phyloP scores from a whole-genome alignment of 2,888 invertebrate genomes.

The Automeris io region DNA sequence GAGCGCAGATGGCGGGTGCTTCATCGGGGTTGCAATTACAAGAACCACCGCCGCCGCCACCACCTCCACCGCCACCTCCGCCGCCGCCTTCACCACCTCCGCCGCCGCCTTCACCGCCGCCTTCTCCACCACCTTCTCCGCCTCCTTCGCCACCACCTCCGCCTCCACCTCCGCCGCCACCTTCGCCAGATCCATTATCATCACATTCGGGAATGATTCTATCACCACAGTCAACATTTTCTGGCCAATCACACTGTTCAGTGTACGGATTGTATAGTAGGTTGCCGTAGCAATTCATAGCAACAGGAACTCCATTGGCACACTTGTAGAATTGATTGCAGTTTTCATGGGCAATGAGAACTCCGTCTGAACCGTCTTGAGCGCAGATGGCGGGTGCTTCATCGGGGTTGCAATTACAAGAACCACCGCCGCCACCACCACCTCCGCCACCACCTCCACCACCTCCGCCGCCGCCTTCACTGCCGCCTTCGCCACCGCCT shows the following conservation, averaged over 20 bases:
- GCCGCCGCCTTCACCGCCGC: conserved; percentile 1
- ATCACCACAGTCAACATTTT: conserved; percentile 28
- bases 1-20: conserved; percentile 25
- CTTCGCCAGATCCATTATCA: conserved; percentile 6
- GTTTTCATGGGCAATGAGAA: conserved; percentile 25
- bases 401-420: conserved; percentile 19
- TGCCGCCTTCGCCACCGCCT: conserved; percentile 7
- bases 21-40: conserved; percentile 20
- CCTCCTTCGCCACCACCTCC: conserved; percentile 6
- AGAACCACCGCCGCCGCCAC: conserved; percentile 8
- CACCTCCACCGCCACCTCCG: conserved; percentile 3
- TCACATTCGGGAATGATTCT: conserved; percentile 16
- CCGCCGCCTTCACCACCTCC: conserved; percentile 6
- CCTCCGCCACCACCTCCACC: conserved; percentile 10
- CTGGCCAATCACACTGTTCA: conserved; percentile 29
- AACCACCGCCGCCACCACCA: conserved; percentile 9
- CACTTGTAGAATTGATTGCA: conserved; percentile 32
- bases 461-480: conserved; percentile 7
- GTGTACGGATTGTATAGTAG: conserved; percentile 26
- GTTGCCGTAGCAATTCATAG: conserved; percentile 17
- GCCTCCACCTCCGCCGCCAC: conserved; percentile 6
- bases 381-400: conserved; percentile 25
- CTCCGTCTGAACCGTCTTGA: conserved; percentile 23
- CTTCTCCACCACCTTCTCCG: conserved; percentile 7
- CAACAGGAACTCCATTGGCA: conserved; percentile 16